Evolutionary conservation across 2,797 vertebrate genomes (phyloP), one percentile per base, ranked within the genome.

Genomic region (Petrocephalus sullivani): DNA sequence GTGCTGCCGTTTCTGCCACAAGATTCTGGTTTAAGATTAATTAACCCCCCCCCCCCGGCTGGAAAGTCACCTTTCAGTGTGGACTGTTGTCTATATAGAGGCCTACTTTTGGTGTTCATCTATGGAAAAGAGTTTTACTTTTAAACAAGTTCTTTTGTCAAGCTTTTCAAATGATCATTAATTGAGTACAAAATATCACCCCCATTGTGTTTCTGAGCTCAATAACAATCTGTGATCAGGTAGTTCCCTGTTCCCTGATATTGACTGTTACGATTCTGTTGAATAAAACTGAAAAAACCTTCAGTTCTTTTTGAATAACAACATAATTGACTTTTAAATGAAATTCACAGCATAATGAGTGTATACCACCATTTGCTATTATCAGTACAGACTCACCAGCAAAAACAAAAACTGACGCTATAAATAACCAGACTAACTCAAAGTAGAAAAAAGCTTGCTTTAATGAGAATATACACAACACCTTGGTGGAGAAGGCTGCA

Each of bases 21-120:
- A 16, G 28, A 16, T 10, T 71, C 23, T 91, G 93, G 91, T 92
- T 91, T 91, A 87, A 90, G 93, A 95, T 96, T 96, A 96, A 96
- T 96, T 95, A 96, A 93, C 93, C 90, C 92, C 92, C 94, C 95
- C 94, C 94, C 95, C 94, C 94, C 94, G 92, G 92, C 41, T 88
- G 92, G 92, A 91, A 94, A 88, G 91, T 92, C 91, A 92, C 91
- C 92, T 93, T 95, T 93, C 91, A 94, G 89, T 90, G 89, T 89
- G 90, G 93, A 92, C 93, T 93, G 92, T 85, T 85, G 90, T 90
- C 94, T 91, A 91, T 88, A 92, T 92, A 93, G 92, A 93, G 87
- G 91, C 89, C 89, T 92, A 92, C 90, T 94, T 93, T 82, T 81
- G 37, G 37, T 19, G 16, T 78, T 78, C 12, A 19, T 41, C 16